Evolutionary conservation across 1,140 invertebrate genomes (phyloP).

Genomic region (Drosophila tristis): DNA sequence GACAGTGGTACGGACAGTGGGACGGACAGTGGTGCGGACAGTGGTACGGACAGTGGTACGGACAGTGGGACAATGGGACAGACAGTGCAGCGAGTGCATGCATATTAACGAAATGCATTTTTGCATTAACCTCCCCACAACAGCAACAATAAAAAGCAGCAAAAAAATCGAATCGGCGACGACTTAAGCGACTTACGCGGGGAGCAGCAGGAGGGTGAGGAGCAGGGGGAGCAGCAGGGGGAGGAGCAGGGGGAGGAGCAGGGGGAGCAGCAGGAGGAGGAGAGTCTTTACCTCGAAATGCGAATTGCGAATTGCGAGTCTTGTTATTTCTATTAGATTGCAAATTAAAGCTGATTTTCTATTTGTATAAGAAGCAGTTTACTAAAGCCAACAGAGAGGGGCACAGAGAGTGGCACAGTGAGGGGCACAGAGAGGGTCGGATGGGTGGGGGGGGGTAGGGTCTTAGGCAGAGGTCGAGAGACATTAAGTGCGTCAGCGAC

Average conservation of each 20-base stretch:
- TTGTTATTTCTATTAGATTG: conserved; percentile 79
- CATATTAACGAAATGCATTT: conserved; percentile 70
- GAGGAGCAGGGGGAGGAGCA: too few relatives aligned
- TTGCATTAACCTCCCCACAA: conserved; percentile 33
- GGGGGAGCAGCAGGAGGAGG: not conserved
- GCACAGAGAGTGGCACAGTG: too few relatives aligned
- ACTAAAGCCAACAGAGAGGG: conserved; percentile 7
- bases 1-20: not conserved
- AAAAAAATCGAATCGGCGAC: conserved; percentile 6
- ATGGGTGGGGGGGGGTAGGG: not conserved
- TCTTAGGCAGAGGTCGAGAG: conserved; percentile 50
- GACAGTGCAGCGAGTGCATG: conserved; percentile 66
- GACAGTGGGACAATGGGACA: too few relatives aligned
- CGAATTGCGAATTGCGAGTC: conserved; percentile 14
- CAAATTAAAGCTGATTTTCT: conserved; percentile 77
- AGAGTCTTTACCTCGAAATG: conserved; percentile 49
- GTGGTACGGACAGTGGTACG: not conserved
- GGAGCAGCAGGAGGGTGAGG: too few relatives aligned
- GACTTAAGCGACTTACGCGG: not conserved
- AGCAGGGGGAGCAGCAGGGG: not conserved
- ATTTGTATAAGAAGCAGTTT: conserved; percentile 76
- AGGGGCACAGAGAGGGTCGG: not conserved
- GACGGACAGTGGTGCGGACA: not conserved
- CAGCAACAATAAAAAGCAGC: too few relatives aligned
- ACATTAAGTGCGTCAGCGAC: conserved; percentile 80